phyloP scores from a whole-genome alignment of 2,888 invertebrate species.

The Synergus laeviventris region DNA sequence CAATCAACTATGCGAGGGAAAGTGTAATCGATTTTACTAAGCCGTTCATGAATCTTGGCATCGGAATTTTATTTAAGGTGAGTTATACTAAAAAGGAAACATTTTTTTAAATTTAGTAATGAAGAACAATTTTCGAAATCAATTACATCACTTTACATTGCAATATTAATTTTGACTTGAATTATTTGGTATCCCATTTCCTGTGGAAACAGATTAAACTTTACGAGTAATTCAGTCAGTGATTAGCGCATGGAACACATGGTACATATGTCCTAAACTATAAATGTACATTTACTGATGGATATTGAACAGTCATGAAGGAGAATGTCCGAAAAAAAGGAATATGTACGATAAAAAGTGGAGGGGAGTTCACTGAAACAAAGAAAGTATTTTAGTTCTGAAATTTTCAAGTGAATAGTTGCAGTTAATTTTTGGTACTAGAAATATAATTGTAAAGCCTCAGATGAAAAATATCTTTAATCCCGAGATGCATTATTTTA shows the following conservation, averaged over 20 bases:
- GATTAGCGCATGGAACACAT: no score
- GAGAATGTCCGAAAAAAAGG: background rate
- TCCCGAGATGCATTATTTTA: background rate
- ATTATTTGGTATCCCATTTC: no score
- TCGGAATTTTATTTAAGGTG: constrained; percentile 96
- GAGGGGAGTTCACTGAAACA: background rate
- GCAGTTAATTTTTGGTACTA: no score
- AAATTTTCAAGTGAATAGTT: no score
- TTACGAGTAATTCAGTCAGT: no score
- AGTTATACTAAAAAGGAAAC: constrained; percentile 63
- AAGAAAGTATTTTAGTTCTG: background rate
- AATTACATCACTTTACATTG: no score
- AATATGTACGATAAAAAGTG: background rate
- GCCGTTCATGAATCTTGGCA: constrained; percentile 98
- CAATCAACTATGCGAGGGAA: constrained; percentile 97
- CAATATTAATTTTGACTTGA: no score
- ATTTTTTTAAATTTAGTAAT: background rate
- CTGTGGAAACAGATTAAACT: no score
- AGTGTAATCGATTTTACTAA: constrained; percentile 98
- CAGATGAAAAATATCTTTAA: background rate
- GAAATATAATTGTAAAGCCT: no score
- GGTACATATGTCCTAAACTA: no score
- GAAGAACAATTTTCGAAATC: no score
- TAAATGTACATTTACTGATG: background rate
- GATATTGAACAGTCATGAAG: background rate